Conservation (phyloP, 2,113 vertebrate species). For the Sinocyclocheilus maitianheensis region DNA sequence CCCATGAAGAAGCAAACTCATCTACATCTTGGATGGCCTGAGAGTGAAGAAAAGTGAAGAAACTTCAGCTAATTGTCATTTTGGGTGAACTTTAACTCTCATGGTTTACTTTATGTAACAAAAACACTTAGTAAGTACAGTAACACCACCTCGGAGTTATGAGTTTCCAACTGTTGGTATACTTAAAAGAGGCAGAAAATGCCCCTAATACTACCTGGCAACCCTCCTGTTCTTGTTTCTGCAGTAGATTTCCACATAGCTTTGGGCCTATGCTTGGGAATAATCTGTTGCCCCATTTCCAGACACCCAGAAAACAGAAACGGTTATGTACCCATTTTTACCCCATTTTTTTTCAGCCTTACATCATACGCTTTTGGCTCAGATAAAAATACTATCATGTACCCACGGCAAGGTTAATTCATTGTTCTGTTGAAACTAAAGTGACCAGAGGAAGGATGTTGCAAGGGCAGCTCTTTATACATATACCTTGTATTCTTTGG, state of each 20-base stretch:
- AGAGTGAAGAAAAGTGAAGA: no score
- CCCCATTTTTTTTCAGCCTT: not conserved
- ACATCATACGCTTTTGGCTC: not conserved
- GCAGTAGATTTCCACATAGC: not conserved
- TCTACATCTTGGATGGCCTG: no score
- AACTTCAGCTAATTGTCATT: no score
- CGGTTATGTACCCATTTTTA: no score
- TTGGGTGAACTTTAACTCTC: no score
- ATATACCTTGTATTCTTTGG: not conserved
- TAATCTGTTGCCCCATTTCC: no score
- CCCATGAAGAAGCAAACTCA: no score
- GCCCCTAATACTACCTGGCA: not conserved
- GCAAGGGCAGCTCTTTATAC: not conserved
- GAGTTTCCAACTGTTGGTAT: not conserved
- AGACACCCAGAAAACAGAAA: no score
- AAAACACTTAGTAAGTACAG: not conserved
- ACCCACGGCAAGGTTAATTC: constrained; percentile 11
- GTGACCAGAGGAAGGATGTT: constrained; percentile 6
- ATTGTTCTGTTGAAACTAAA: constrained; percentile 19
- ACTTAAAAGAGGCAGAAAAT: not conserved
- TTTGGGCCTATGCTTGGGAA: no score
- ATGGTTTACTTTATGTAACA: not conserved
- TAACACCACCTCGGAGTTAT: not conserved
- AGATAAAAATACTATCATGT: constrained; percentile 9
- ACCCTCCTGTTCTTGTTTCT: not conserved